Conservation (phyloP, 1,140 invertebrate genomes). For the Eubasilissa regina region DNA sequence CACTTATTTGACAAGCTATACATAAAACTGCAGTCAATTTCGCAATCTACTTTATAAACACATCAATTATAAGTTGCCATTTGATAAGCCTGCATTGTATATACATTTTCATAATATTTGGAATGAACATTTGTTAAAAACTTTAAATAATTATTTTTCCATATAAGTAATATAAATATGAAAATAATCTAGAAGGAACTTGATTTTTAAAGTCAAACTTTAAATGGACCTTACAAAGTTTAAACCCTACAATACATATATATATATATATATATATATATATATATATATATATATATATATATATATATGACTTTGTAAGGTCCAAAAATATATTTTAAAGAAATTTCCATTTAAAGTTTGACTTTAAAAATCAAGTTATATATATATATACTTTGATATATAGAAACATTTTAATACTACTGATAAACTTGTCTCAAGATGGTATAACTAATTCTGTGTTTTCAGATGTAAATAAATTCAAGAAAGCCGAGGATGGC, state of each 20-base stretch:
- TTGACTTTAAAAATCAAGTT: conserved; percentile 10
- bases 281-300: not conserved
- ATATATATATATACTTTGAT: not conserved
- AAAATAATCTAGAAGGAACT: too few relatives aligned
- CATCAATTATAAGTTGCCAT: too few relatives aligned
- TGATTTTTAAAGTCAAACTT: too few relatives aligned
- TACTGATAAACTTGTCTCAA: not conserved
- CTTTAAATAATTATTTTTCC: too few relatives aligned
- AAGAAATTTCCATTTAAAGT: not conserved
- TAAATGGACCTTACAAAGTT: too few relatives aligned
- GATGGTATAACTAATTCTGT: conserved; percentile 5
- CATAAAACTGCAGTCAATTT: too few relatives aligned
- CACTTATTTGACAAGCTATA: too few relatives aligned
- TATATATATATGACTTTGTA: not conserved
- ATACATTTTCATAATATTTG: too few relatives aligned
- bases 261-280: conserved; percentile 10
- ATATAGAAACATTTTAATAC: conserved; percentile 28
- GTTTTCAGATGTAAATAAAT: conserved; percentile 69
- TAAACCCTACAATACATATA: not conserved
- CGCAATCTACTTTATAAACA: too few relatives aligned
- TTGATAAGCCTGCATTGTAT: too few relatives aligned
- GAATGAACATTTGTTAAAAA: too few relatives aligned
- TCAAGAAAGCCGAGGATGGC: conserved; percentile 64
- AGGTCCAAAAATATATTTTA: not conserved
- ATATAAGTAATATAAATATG: too few relatives aligned